Percentiles rank a stretch among this genome's conserved stretches.
phyloP scores from a whole-genome alignment of 2,888 invertebrate species.

The Slavum lentiscoides region DNA sequence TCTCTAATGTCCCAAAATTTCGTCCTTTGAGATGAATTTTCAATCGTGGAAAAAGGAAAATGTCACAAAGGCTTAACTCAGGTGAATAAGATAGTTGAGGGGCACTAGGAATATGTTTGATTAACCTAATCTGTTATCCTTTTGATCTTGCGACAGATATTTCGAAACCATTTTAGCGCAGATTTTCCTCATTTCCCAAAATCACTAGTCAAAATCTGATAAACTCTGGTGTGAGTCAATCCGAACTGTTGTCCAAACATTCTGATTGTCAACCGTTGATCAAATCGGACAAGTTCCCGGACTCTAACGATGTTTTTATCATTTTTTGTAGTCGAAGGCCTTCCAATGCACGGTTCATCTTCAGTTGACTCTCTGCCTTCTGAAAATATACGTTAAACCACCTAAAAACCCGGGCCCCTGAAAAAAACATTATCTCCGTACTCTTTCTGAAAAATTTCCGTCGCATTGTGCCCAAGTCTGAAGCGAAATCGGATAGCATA shows the following conservation, averaged over 20 bases:
- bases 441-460: too few relatives aligned
- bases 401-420: too few relatives aligned
- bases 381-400: too few relatives aligned
- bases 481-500: too few relatives aligned
- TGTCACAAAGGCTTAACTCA: background rate
- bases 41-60: conserved; percentile 3
- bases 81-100: background rate
- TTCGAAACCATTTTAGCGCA: conserved; percentile 55
- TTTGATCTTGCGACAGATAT: conserved; percentile 54
- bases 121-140: background rate
- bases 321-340: background rate
- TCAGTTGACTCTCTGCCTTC: too few relatives aligned
- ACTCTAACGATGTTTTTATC: background rate
- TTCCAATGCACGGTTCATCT: too few relatives aligned
- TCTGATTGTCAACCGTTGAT: background rate
- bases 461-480: too few relatives aligned
- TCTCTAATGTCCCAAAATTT: conserved; percentile 45
- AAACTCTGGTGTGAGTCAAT: background rate
- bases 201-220: background rate
- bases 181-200: background rate
- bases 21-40: conserved; percentile 44
- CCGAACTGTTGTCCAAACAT: background rate
- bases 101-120: background rate
- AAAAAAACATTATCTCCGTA: too few relatives aligned
- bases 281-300: background rate